phyloP scores from a whole-genome alignment of 2,888 invertebrate species.

The Meta bourneti region DNA sequence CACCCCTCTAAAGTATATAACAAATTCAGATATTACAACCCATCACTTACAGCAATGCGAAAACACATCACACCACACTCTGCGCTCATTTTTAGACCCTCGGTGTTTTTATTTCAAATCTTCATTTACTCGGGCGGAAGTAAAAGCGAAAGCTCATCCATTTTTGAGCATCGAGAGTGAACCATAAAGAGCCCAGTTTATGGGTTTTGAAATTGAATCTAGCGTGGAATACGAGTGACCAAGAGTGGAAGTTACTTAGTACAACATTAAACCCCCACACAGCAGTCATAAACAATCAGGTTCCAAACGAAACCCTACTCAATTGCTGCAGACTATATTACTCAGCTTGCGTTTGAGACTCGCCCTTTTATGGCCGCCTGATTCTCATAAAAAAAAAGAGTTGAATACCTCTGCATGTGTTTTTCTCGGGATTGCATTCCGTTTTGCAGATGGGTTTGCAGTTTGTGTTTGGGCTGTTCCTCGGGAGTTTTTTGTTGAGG shows the following conservation, averaged over 20 bases:
- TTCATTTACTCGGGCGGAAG: too few relatives aligned
- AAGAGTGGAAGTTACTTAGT: conserved; percentile 2
- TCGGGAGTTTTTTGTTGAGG: too few relatives aligned
- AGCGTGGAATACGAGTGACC: not conserved
- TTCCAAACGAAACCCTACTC: not conserved
- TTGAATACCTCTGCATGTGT: too few relatives aligned
- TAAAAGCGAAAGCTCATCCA: not conserved
- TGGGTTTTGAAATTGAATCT: conserved; percentile 38
- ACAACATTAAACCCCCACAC: not conserved
- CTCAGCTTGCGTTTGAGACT: not conserved
- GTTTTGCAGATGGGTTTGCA: too few relatives aligned
- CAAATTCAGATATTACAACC: too few relatives aligned
- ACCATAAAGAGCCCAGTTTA: conserved; percentile 22
- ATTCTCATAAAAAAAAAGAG: not conserved
- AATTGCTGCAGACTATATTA: conserved; percentile 25
- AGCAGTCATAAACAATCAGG: conserved; percentile 15
- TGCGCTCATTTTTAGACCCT: not conserved
- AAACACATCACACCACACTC: too few relatives aligned
- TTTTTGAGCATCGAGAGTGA: not conserved
- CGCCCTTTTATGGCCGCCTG: conserved; percentile 10
- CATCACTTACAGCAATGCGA: too few relatives aligned
- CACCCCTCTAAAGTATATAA: too few relatives aligned
- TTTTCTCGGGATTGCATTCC: too few relatives aligned
- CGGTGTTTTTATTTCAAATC: too few relatives aligned
- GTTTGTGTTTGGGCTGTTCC: too few relatives aligned